These are phyloP conservation scores for Magallana gigas DNA, from an alignment of 1,140 invertebrate genomes.

Conservation along the genomic window DNA sequence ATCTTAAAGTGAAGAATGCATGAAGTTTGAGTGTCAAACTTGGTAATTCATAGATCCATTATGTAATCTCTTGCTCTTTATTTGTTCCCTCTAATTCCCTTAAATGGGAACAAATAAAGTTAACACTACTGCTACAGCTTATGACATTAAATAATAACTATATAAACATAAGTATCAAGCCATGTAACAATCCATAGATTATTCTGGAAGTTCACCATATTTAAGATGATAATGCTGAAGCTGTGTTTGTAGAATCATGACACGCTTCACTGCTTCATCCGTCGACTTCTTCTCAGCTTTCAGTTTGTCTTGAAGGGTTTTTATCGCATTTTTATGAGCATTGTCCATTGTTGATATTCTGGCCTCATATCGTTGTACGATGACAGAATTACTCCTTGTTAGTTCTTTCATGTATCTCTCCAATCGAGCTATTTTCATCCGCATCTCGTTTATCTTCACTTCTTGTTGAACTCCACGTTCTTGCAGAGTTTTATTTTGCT, in stretches of 20 bases:
- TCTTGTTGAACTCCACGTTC: background rate
- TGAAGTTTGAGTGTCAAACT: no score
- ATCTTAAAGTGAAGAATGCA: no score
- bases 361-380: slow-evolving; percentile 60
- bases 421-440: slow-evolving; percentile 45
- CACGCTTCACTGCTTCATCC: slow-evolving; percentile 62
- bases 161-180: no score
- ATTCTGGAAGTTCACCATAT: slow-evolving; percentile 62
- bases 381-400: slow-evolving; percentile 49
- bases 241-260: slow-evolving; percentile 64
- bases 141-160: no score
- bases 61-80: no score
- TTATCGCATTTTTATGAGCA: slow-evolving; percentile 47
- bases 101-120: no score
- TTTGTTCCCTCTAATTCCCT: no score
- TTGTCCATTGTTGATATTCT: slow-evolving; percentile 55
- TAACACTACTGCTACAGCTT: no score
- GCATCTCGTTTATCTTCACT: slow-evolving; percentile 31
- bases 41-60: no score
- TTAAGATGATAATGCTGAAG: slow-evolving; percentile 68
- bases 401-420: slow-evolving; percentile 57
- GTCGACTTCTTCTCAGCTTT: slow-evolving; percentile 56
- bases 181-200: background rate
- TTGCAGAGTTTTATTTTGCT: background rate
- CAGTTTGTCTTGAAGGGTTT: slow-evolving; percentile 55